phyloP scores from a whole-genome alignment of 64 coral and sea anemone species.

The Stylophora pistillata region DNA sequence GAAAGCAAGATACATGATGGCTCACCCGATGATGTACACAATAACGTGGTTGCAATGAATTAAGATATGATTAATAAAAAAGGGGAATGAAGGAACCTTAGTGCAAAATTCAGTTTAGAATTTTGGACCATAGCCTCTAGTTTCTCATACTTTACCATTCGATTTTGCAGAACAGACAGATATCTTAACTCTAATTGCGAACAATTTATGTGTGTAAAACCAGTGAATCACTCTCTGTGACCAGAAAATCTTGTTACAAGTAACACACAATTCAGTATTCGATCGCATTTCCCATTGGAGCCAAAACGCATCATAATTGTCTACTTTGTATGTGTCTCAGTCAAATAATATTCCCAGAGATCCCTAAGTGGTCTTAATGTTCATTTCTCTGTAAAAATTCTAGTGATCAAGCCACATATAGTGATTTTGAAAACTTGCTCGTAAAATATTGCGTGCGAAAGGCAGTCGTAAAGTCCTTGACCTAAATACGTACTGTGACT shows the following conservation, averaged over 20 bases:
- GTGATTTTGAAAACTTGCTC: not conserved
- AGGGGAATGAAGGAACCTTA: too few relatives aligned
- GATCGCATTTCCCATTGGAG: not conserved
- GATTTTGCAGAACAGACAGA: too few relatives aligned
- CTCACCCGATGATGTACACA: not conserved
- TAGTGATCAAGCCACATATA: not conserved
- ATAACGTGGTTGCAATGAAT: not conserved
- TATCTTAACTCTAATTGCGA: too few relatives aligned
- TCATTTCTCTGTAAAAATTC: not conserved
- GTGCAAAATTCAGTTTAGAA: too few relatives aligned
- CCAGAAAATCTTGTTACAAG: not conserved
- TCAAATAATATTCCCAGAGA: not conserved
- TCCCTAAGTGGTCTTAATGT: not conserved
- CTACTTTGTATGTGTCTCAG: not conserved
- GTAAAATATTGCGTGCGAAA: constrained; percentile 8
- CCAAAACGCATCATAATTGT: not conserved
- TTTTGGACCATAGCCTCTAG: too few relatives aligned
- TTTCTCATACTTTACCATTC: too few relatives aligned
- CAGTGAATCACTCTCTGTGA: not conserved
- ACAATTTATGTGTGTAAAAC: not conserved
- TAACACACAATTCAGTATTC: not conserved
- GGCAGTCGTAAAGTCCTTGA: not conserved
- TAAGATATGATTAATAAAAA: not conserved
- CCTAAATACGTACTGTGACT: not conserved
- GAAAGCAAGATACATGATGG: not conserved